These are phyloP conservation scores for Coryphaenoides rupestris DNA, from an alignment of 2,113 vertebrate species.

Conservation along the genomic window DNA sequence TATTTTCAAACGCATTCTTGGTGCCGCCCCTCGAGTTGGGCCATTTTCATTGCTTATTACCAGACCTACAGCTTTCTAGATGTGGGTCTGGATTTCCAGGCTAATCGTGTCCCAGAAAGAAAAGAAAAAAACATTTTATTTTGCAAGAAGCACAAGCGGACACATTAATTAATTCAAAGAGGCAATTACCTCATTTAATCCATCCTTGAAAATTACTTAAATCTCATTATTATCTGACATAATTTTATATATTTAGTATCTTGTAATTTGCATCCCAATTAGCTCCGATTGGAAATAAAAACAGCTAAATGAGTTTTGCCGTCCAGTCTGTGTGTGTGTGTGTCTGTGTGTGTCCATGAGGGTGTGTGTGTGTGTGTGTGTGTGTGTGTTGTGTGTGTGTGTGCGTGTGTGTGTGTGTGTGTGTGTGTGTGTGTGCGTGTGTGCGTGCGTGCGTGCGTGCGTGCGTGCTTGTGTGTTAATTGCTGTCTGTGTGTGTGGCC, in stretches of 20 bases:
- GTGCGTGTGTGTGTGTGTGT: not conserved
- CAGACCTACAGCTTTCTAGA: too few relatives aligned
- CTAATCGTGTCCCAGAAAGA: too few relatives aligned
- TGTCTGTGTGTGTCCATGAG: not conserved
- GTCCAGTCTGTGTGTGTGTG: conserved; percentile 18
- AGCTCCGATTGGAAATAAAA: conserved; percentile 30
- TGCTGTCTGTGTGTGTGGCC: not conserved
- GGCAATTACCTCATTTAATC: conserved; percentile 11
- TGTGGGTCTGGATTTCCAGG: too few relatives aligned
- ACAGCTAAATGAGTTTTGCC: conserved; percentile 23
- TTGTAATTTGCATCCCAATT: conserved; percentile 52
- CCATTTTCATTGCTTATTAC: too few relatives aligned
- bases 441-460: not conserved
- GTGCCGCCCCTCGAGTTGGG: too few relatives aligned
- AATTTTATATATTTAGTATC: conserved; percentile 37
- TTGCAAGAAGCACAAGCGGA: too few relatives aligned
- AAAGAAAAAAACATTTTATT: too few relatives aligned
- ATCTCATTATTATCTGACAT: conserved; percentile 19
- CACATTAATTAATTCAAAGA: too few relatives aligned
- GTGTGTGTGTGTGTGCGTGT: conserved; percentile 3
- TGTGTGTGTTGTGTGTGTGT: conserved; percentile 2
- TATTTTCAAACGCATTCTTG: too few relatives aligned
- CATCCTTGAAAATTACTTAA: not conserved
- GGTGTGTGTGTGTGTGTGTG: conserved; percentile 3
- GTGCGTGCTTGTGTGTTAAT: not conserved